Evolutionary conservation across 2,797 vertebrate species (phyloP).

Genomic region (Takifugu rubripes): DNA sequence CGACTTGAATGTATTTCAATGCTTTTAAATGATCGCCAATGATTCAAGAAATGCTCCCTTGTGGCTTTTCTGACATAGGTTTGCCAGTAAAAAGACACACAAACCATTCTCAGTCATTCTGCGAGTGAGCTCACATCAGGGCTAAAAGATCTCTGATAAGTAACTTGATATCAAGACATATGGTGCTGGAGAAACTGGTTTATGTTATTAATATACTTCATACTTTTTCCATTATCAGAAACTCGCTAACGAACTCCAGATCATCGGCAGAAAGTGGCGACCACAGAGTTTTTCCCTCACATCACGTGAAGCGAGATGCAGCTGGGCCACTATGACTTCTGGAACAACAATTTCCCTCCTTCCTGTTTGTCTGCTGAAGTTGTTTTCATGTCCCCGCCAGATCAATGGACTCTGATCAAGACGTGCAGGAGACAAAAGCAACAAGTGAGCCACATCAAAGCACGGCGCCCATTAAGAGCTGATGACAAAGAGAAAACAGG

Average conservation of each 20-base stretch:
- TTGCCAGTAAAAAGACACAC: not conserved
- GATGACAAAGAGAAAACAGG: slow-evolving; percentile 58
- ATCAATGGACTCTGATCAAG: slow-evolving; percentile 58
- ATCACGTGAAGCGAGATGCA: not conserved
- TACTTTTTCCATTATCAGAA: too few relatives aligned
- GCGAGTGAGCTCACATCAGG: not conserved
- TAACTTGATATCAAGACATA: not conserved
- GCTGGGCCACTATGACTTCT: slow-evolving; percentile 22
- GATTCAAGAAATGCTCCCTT: slow-evolving; percentile 11
- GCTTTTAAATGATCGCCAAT: slow-evolving; percentile 28
- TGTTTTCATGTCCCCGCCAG: slow-evolving; percentile 39
- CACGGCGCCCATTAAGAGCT: slow-evolving; percentile 41
- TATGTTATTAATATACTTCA: too few relatives aligned
- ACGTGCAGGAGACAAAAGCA: slow-evolving; percentile 50
- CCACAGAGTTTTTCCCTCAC: not conserved
- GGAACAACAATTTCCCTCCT: slow-evolving; percentile 14
- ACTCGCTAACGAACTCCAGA: too few relatives aligned
- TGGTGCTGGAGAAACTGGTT: not conserved
- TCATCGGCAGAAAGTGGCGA: not conserved
- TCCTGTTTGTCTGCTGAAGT: slow-evolving; percentile 23
- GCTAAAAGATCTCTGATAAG: not conserved
- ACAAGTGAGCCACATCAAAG: slow-evolving; percentile 56
- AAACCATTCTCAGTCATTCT: not conserved
- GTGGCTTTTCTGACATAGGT: slow-evolving; percentile 12
- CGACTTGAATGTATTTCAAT: not conserved